Percentiles rank a stretch among this genome's conserved stretches.
These are phyloP conservation scores for Dysdera silvatica DNA, from an alignment of 1,140 invertebrate genomes.

Conservation along the genomic window DNA sequence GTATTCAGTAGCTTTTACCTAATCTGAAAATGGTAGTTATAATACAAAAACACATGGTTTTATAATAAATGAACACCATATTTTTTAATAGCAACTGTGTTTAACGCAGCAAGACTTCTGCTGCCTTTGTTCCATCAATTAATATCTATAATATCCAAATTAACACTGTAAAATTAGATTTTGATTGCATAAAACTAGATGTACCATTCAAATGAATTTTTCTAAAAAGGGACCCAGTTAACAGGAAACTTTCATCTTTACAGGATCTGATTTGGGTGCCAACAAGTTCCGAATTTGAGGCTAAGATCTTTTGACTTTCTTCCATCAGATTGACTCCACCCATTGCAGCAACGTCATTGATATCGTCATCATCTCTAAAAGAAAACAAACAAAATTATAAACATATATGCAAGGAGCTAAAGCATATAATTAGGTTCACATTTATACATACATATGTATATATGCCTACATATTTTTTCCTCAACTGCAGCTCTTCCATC, in stretches of 20 bases:
- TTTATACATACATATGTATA: too few relatives aligned
- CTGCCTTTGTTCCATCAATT: background rate
- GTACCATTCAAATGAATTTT: conserved; percentile 67
- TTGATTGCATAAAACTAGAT: conserved; percentile 16
- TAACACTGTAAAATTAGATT: background rate
- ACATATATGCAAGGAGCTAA: too few relatives aligned
- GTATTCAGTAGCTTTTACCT: too few relatives aligned
- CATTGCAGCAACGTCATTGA: conserved; percentile 98
- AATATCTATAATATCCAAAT: background rate
- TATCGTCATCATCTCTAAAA: conserved; percentile 76
- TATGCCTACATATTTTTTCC: too few relatives aligned
- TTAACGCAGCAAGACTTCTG: background rate
- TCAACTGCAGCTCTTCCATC: too few relatives aligned
- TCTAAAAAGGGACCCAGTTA: conserved; percentile 63
- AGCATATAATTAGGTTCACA: too few relatives aligned
- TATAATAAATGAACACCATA: background rate
- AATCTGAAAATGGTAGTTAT: background rate
- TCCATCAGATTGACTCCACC: conserved; percentile 97
- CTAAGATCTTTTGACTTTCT: conserved; percentile 89
- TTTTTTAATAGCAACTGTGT: background rate
- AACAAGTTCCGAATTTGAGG: conserved; percentile 81
- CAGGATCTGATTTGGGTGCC: conserved; percentile 91
- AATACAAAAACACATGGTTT: background rate
- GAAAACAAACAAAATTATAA: too few relatives aligned
- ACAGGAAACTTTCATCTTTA: conserved; percentile 87